These are phyloP conservation scores for Drosophila pachea DNA, from an alignment of 1,140 invertebrate species.

Conservation along the genomic window DNA sequence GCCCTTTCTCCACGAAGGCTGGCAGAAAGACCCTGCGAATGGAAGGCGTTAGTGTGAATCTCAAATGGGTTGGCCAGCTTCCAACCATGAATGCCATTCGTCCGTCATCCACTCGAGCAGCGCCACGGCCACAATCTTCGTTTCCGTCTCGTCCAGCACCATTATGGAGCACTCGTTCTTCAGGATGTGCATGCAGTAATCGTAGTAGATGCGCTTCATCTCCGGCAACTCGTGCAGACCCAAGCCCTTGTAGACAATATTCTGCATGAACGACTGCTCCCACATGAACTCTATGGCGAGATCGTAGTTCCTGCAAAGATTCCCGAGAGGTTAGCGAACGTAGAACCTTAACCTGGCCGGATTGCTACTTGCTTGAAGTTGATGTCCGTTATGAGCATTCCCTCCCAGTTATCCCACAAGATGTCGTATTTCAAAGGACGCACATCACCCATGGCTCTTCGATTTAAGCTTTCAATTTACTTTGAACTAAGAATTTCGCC, in stretches of 20 bases:
- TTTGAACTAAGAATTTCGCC: background rate
- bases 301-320: slow-evolving; percentile 40
- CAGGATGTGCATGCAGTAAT: slow-evolving; percentile 57
- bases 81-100: slow-evolving; percentile 50
- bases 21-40: slow-evolving; percentile 48
- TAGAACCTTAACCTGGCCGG: background rate
- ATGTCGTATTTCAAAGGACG: slow-evolving; percentile 47
- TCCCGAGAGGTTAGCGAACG: background rate
- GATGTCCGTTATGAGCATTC: slow-evolving; percentile 53
- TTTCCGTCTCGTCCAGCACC: slow-evolving; percentile 57
- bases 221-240: slow-evolving; percentile 35
- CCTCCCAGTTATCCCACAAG: slow-evolving; percentile 49
- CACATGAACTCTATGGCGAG: slow-evolving; percentile 64
- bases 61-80: slow-evolving; percentile 21
- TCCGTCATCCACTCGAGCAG: slow-evolving; percentile 69
- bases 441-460: slow-evolving; percentile 35
- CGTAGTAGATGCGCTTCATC: slow-evolving; percentile 47
- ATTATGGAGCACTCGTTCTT: slow-evolving; percentile 62
- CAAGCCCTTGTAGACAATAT: slow-evolving; percentile 47
- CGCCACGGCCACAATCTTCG: slow-evolving; percentile 48
- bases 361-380: slow-evolving; percentile 46
- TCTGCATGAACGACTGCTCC: slow-evolving; percentile 46
- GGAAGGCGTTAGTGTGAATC: background rate
- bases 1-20: slow-evolving; percentile 33
- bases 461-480: slow-evolving; percentile 27